phyloP scores from a whole-genome alignment of 2,888 invertebrate genomes.

The Hypena proboscidalis region DNA sequence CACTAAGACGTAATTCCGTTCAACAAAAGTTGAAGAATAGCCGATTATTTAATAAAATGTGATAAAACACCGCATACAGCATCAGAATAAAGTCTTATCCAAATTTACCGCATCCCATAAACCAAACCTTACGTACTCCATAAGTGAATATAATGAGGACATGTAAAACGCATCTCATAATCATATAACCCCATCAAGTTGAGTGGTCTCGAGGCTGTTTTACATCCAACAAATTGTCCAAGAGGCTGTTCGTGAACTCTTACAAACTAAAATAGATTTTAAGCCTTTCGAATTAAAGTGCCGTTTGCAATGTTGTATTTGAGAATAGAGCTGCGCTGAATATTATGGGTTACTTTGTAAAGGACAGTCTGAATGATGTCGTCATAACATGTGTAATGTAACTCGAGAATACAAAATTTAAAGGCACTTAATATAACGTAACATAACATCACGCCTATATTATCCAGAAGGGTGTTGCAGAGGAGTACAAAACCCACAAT shows the following conservation, averaged over 20 bases:
- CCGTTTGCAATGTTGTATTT: slow-evolving; percentile 11
- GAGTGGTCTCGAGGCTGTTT: slow-evolving; percentile 59
- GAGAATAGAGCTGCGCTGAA: slow-evolving; percentile 4
- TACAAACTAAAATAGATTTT: slow-evolving; percentile 21
- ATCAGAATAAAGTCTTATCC: slow-evolving; percentile 20
- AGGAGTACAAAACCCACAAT: no score
- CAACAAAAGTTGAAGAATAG: no score
- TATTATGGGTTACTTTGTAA: no score
- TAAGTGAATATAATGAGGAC: slow-evolving; percentile 65
- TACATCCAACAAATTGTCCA: slow-evolving; percentile 54
- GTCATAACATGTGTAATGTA: no score
- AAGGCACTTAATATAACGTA: no score
- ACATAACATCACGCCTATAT: no score
- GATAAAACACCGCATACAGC: neutral
- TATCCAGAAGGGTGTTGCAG: no score
- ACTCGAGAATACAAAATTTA: no score
- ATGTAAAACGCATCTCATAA: slow-evolving; percentile 73
- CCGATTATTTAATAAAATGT: no score
- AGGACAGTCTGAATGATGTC: no score
- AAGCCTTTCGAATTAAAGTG: slow-evolving; percentile 12
- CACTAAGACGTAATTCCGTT: no score
- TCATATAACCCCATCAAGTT: slow-evolving; percentile 67
- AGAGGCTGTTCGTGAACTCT: slow-evolving; percentile 29
- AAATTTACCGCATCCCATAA: slow-evolving; percentile 48
- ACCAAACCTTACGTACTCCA: slow-evolving; percentile 51